Base-by-base conservation (phyloP, 2,113 vertebrate genomes). In the Ophiodon elongatus region DNA sequence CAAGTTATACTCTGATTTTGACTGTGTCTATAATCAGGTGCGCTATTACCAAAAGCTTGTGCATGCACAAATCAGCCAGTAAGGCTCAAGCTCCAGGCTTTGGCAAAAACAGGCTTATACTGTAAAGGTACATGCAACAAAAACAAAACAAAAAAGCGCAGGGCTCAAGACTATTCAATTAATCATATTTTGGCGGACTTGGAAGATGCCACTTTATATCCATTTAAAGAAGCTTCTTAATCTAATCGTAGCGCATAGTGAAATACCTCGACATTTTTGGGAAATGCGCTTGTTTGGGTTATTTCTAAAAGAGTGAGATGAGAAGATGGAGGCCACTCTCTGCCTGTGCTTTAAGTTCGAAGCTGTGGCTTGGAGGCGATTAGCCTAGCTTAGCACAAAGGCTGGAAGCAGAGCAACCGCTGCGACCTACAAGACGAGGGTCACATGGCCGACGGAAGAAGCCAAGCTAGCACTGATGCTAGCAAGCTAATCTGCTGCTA, bases 51-150 rank as follows among this genome's bases (percentile, higher is more conserved):
- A 57, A 79, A 86, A 87, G 88, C 90, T 87, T 88, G 74, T 88
- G 78, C 92, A 94, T 95, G 94, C 92, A 94, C 87, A 80, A 64
- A 82, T 92, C 80, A 88, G 91, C 85, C 84, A 45, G 72, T 71
- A 73, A 73, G 84, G 84, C 84, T 90, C 80, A 76, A 91, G 89
- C 81, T 83, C 87, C 80, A 80, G 79, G 84, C 85, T 80, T 88
- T 85, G 88, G 88, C 88, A 88, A 88, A 89, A 89, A 88, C 85
- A 89, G 84, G 85, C 86, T 80, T 83, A 90, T 91, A 80, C 62
- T 74, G 80, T 85, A 86, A 86, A 89, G 85, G 82, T 88, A 79
- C 93, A 95, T 94, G 94, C 95, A 94, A 59, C 56, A 59, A 59
- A 27, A 27, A 57, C 14, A 50, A 8, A 23, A 56, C 8, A n/a